Conservation (phyloP, 2,888 invertebrate genomes). For the Chloroclystis v-ata region DNA sequence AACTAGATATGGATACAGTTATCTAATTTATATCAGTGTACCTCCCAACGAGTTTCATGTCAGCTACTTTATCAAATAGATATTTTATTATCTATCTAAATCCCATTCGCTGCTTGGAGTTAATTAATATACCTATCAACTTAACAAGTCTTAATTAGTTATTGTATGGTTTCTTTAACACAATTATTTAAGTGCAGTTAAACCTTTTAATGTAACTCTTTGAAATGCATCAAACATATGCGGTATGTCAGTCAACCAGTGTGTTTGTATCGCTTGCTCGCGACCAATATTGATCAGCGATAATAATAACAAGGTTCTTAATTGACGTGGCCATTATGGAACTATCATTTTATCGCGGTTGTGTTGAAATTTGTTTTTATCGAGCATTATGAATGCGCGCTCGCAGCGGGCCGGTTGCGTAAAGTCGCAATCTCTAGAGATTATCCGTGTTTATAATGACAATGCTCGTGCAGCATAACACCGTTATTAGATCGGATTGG, state of each 20-base stretch:
- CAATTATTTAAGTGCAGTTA: too few relatives aligned
- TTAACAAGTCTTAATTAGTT: not conserved
- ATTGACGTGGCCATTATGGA: conserved; percentile 13
- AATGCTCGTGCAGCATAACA: conserved; percentile 50
- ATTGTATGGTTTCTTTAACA: too few relatives aligned
- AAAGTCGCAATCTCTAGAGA: conserved; percentile 56
- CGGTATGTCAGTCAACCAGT: not conserved
- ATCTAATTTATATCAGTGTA: conserved; percentile 14
- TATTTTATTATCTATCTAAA: conserved; percentile 14
- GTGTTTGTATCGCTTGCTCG: conserved; percentile 5
- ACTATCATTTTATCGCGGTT: conserved; percentile 25
- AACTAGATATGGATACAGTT: conserved; percentile 9
- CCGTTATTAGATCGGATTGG: conserved; percentile 63
- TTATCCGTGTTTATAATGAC: conserved; percentile 56
- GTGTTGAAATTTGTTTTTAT: conserved; percentile 31
- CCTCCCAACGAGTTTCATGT: conserved; percentile 14
- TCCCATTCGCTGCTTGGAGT: not conserved
- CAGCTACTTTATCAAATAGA: conserved; percentile 21
- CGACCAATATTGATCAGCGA: conserved; percentile 22
- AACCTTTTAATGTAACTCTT: too few relatives aligned
- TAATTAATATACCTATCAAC: not conserved
- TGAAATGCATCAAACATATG: too few relatives aligned
- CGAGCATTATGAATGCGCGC: conserved; percentile 35
- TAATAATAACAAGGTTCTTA: conserved; percentile 10
- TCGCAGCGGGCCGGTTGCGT: conserved; percentile 45